Percentiles rank a stretch among this genome's conserved stretches.
phyloP scores from a whole-genome alignment of 2,888 invertebrate species.

The Habrosyne pyritoides region DNA sequence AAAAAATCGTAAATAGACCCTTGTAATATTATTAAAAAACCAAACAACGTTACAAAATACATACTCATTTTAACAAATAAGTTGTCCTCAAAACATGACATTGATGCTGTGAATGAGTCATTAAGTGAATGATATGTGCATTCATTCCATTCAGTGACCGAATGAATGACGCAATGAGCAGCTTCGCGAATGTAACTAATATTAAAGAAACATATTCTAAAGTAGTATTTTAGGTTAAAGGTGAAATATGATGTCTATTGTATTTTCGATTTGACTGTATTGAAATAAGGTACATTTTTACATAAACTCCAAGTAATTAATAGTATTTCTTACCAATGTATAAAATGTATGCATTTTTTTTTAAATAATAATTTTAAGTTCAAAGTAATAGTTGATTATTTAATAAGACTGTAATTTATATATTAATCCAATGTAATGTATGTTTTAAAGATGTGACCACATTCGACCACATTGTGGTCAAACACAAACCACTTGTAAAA shows the following conservation, averaged over 20 bases:
- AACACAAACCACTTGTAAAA: too few relatives aligned
- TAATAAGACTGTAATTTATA: slow-evolving; percentile 10
- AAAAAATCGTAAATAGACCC: too few relatives aligned
- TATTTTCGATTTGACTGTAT: not conserved
- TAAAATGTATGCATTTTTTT: slow-evolving; percentile 14
- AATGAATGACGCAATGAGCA: not conserved
- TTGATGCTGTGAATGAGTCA: not conserved
- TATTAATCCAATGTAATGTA: not conserved
- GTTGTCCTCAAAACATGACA: not conserved
- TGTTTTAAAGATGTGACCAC: too few relatives aligned
- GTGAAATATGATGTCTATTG: not conserved
- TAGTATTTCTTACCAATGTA: slow-evolving; percentile 3
- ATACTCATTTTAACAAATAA: too few relatives aligned
- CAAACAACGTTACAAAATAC: too few relatives aligned
- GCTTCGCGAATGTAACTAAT: not conserved
- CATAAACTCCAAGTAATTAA: not conserved
- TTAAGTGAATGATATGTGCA: not conserved
- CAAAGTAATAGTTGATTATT: slow-evolving; percentile 17
- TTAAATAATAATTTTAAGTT: slow-evolving; percentile 14
- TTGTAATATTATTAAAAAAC: too few relatives aligned
- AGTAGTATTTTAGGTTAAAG: not conserved
- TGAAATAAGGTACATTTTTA: not conserved
- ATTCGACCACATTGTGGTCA: too few relatives aligned
- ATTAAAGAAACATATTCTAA: not conserved
- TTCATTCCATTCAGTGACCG: not conserved